Evolutionary conservation across 1,140 invertebrate species (phyloP), one percentile per base, ranked within the genome.

Genomic region (Bombus impatiens): DNA sequence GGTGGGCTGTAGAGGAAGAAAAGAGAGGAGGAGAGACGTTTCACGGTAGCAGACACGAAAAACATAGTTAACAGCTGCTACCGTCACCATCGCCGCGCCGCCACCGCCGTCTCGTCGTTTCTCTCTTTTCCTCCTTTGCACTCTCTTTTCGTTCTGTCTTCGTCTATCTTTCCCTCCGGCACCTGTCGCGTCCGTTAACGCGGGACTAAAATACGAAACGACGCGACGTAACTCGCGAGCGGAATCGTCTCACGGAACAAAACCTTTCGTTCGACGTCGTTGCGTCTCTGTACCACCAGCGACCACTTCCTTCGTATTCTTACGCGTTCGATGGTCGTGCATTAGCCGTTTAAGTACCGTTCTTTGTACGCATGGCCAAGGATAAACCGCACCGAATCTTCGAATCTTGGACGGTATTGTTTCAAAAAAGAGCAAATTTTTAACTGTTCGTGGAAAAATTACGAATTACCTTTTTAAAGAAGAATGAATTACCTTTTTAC

Each of bases 191-290:
- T 92, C 91, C 89, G 91, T 92, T 92, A 91, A 88, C 84, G 79
- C 83, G 89, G 83, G 91, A 94, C 92, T 91, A 90, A 94, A 94
- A 94, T 94, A 94, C 93, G 89, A 87, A 90, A 91, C 76, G 83
- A 76, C 76, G 70, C 76, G 78, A 79, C 76, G 70, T 75, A 35
- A 53, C 70, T 87, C 78, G 78, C 32, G 83, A 86, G 57, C 77
- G 72, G 72, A 86, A 87, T 85, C 83, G 72, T 81, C 71, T 40
- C 22, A 59, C 70, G 78, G 47, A 80, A 81, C 90, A 88, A 86
- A 84, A 84, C 82, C 78, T 75, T 81, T 44, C 84, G 78, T 86
- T 75, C 70, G 62, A 35, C 42, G 37, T 44, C 18, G 35, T 35
- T 57, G 22, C 67, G 44, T 80, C 78, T 71, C 65, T 28, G 25